Base-by-base conservation (phyloP, 2,797 vertebrate genomes). In the Alfaro cultratus region DNA sequence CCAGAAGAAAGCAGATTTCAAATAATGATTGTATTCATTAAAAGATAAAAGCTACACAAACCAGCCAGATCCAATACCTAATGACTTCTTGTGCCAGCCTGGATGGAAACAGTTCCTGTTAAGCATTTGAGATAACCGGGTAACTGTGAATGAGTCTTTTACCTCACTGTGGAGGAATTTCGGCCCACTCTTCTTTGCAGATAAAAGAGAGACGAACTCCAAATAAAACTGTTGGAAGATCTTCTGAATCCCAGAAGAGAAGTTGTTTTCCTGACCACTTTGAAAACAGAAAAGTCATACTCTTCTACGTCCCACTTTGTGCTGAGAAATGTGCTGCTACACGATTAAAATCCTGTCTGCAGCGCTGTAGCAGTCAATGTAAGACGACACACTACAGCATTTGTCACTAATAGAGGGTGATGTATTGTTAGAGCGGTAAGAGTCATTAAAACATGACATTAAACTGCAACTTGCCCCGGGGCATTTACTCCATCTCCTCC, bases 401-500 rank as follows among this genome's bases (percentile, higher is more conserved):
- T 80, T 77, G 34, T 34, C 29, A 73, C 70, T 82, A 72, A 74
- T 80, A 84, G 47, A 70, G 76, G 39, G 72, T 60, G 13, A 43
- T 74, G 43, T 15, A 1, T 85, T 89, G 80, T 82, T 43, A 46
- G 74, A 74, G 49, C 34, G 78, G 86, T 73, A 31, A 62, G 68
- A 82, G 80, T 79, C 74, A 83, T 88, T 83, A 87, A 68, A 62
- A 57, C 39, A 60, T 36, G 70, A 26, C 31, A 26, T 51, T 88
- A 81, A 91, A 85, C 83, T 76, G 72, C 53, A 60, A 80, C 10
- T 73, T 74, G 79, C 78, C 80, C 60, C 76, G 74, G 41, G 75
- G 82, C 62, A 21, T 87, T 83, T 53, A 74, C 79, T 79, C 83
- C 73, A 83, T 82, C 77, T 72, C 53, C 79, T 82, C 78, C 45